A percentile compares a stretch with the other conserved stretches of the same genome.
Conservation (phyloP, 1,140 invertebrate genomes). For the Drosophila ananassae region DNA sequence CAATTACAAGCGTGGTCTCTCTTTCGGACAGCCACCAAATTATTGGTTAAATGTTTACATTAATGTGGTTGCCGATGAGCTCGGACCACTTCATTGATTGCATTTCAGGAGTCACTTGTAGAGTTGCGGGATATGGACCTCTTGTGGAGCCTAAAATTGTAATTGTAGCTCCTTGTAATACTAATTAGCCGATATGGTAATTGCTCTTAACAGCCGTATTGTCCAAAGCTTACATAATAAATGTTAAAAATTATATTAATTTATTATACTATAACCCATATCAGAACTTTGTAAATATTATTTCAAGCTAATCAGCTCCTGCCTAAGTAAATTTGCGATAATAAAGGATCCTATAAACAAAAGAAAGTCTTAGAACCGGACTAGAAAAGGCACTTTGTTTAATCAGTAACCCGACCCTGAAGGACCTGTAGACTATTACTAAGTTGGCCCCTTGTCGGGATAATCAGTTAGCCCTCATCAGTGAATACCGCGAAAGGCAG, state of each 20-base stretch:
- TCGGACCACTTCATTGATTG: not conserved
- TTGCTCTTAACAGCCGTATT: not conserved
- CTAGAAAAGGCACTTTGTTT: slow-evolving; percentile 1
- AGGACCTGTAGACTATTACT: slow-evolving; percentile 26
- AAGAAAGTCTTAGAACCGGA: not conserved
- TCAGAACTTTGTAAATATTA: not conserved
- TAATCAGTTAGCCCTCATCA: slow-evolving; percentile 29
- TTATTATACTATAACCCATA: no score
- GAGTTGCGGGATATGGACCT: not conserved
- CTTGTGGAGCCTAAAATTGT: not conserved
- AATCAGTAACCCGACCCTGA: not conserved
- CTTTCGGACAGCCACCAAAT: slow-evolving; percentile 4
- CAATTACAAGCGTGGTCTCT: slow-evolving; percentile 10
- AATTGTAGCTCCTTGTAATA: not conserved
- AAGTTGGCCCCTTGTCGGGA: slow-evolving; percentile 21
- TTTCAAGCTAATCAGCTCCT: not conserved
- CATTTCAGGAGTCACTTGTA: not conserved
- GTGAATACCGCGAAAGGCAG: slow-evolving; percentile 9
- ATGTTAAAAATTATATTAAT: no score
- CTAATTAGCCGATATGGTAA: not conserved
- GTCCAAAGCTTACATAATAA: not conserved
- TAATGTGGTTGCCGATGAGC: not conserved
- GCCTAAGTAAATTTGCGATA: not conserved
- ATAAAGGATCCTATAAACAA: not conserved
- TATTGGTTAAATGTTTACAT: slow-evolving; percentile 17